Percentiles rank a stretch among this genome's conserved stretches.
Evolutionary conservation across 2,797 vertebrate species (phyloP).

Genomic region (Manis javanica): DNA sequence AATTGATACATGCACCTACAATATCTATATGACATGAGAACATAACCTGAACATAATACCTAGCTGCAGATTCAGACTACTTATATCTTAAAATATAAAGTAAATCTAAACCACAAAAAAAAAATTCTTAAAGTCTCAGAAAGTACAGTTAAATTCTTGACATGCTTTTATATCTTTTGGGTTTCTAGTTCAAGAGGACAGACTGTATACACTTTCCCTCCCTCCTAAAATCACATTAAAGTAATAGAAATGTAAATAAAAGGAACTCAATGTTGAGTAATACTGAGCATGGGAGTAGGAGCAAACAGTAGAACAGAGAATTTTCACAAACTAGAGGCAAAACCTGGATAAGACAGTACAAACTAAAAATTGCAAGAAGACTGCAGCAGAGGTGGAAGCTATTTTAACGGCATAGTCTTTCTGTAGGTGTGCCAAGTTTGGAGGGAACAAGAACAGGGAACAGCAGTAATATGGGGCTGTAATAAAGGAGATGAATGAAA

Average conservation of each 20-base stretch:
- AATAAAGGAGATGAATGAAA: neutral
- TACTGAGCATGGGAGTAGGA: neutral
- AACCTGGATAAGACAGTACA: neutral
- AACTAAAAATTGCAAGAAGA: neutral
- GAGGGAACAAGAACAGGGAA: neutral
- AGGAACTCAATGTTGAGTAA: neutral
- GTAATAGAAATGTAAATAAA: neutral
- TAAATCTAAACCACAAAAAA: neutral
- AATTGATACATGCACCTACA: neutral
- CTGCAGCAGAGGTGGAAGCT: neutral
- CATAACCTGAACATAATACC: slow-evolving; percentile 25
- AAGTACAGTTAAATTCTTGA: neutral
- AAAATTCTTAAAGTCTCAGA: slow-evolving; percentile 13
- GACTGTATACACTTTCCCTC: neutral
- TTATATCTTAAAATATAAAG: neutral
- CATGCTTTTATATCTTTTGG: neutral
- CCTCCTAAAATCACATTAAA: slow-evolving; percentile 36
- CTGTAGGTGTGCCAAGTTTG: neutral
- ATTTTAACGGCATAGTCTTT: neutral
- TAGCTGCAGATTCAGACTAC: neutral
- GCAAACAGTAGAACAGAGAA: neutral
- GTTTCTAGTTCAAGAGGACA: slow-evolving; percentile 25
- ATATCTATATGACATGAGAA: neutral
- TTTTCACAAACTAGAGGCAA: neutral
- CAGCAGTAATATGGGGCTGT: neutral